Conservation (phyloP, 1,140 invertebrate species). For the Coptotermes formosanus region DNA sequence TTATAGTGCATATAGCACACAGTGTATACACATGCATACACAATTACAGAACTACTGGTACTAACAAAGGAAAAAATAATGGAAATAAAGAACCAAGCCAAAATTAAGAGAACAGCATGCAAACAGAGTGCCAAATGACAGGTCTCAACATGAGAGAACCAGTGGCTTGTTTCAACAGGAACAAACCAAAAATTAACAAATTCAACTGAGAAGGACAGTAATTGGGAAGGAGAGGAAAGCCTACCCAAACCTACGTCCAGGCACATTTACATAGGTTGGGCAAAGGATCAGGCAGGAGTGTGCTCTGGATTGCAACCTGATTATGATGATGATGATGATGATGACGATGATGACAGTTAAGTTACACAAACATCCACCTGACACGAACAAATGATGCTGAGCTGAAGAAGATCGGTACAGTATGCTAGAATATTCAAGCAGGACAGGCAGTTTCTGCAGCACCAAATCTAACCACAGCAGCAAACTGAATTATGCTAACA, state of each 20-base stretch:
- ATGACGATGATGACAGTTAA: not conserved
- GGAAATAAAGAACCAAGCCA: not conserved
- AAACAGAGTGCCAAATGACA: not conserved
- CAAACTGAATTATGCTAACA: no score
- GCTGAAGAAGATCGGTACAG: not conserved
- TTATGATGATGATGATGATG: not conserved
- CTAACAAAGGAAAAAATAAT: not conserved
- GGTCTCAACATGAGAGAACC: not conserved
- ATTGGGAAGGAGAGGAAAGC: not conserved
- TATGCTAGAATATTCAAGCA: no score
- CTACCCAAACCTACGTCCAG: constrained; percentile 3
- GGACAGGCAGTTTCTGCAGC: no score
- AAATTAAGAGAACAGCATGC: not conserved
- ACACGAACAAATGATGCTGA: not conserved
- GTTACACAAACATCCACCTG: not conserved
- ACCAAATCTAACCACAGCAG: no score
- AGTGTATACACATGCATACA: not conserved
- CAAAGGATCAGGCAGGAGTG: not conserved
- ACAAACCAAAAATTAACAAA: not conserved
- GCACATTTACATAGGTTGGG: not conserved
- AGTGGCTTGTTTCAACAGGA: not conserved
- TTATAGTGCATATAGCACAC: not conserved
- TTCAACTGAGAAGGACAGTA: not conserved
- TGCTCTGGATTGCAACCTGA: not conserved
- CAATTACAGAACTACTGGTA: not conserved